A percentile compares a stretch with the other conserved stretches of the same genome.
phyloP scores from a whole-genome alignment of 2,888 invertebrate genomes.

The Trichopria drosophilae region DNA sequence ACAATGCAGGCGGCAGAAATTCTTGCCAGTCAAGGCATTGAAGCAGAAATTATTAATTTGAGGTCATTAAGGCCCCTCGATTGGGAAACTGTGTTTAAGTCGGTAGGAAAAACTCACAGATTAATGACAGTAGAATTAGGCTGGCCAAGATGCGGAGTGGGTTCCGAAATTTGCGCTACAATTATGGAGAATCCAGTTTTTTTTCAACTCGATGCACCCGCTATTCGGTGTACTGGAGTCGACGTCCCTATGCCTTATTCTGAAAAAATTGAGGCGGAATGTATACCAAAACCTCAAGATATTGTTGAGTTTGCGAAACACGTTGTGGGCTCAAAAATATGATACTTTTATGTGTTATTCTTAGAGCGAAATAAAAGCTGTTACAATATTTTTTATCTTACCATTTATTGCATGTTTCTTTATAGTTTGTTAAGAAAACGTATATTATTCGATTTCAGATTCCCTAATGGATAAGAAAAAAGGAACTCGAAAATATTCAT shows the following conservation, averaged over 20 bases:
- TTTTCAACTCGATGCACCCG: slow-evolving; percentile 42
- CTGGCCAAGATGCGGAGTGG: slow-evolving; percentile 67
- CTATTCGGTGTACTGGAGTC: slow-evolving; percentile 38
- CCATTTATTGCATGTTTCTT: background rate
- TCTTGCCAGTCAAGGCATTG: slow-evolving; percentile 57
- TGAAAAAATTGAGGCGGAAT: slow-evolving; percentile 38
- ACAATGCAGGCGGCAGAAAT: slow-evolving; percentile 40
- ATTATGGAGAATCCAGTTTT: slow-evolving; percentile 43
- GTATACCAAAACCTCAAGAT: slow-evolving; percentile 36
- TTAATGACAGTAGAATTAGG: slow-evolving; percentile 68
- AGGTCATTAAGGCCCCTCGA: slow-evolving; percentile 65
- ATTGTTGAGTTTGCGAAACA: slow-evolving; percentile 35
- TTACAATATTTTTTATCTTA: no score
- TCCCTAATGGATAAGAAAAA: background rate
- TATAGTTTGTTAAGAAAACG: background rate
- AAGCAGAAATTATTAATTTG: slow-evolving; percentile 65
- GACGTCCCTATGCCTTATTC: slow-evolving; percentile 43
- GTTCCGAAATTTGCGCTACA: slow-evolving; percentile 40
- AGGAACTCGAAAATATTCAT: background rate
- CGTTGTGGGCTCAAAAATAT: slow-evolving; percentile 33
- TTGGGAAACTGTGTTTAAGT: slow-evolving; percentile 55
- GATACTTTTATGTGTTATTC: background rate
- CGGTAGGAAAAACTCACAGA: slow-evolving; percentile 68
- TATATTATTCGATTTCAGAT: background rate
- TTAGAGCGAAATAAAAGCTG: no score